Evolutionary conservation across 1,140 invertebrate genomes (phyloP), one percentile per base, ranked within the genome.

Genomic region (Drosophila malerkotliana): DNA sequence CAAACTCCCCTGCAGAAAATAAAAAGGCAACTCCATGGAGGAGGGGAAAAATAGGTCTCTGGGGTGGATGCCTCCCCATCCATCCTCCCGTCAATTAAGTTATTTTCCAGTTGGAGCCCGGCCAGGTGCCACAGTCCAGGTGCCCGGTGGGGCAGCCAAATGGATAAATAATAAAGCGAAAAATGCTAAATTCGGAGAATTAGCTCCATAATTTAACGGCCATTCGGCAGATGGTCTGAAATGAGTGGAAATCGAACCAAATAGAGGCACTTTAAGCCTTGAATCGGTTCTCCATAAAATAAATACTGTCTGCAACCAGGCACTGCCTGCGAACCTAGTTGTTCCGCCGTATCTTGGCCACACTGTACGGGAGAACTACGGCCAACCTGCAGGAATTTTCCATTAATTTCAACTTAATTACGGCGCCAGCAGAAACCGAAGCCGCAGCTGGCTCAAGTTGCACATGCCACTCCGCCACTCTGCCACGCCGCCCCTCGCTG

Each of bases 341-440:
- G 14, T 12, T 57, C 14, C 7, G 12, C 30, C 18, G 7, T 10
- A 15, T 21, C 18, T 12, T 61, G 56, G 52, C 10, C 51, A 52
- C 58, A 71, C 58, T 76, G 37, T 54, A 37, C 21, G 64, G 32
- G 32, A 0, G 37, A 67, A 49, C 47, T 34, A 10, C 6, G 7
- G n/a, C 34, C 34, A 24, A 67, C 59, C 59, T 67, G 63, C 63
- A 14, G 63, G 59, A 69, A 69, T 69, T 69, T 77, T 74, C 39
- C 64, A 72, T 75, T 78, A 63, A 78, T 74, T 78, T 71, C 61
- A 66, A 78, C 74, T 82, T 83, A 77, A 82, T 82, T 82, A 78
- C 58, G 57, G 45, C 28, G 58, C 59, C 71, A 67, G 57, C 53
- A 53, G 57, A 52, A 62, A 49, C 51, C 41, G 62, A 61, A 61